Evolutionary conservation across 2,888 invertebrate species (phyloP), one percentile per base, ranked within the genome.

Genomic region (Craniophora ligustri): DNA sequence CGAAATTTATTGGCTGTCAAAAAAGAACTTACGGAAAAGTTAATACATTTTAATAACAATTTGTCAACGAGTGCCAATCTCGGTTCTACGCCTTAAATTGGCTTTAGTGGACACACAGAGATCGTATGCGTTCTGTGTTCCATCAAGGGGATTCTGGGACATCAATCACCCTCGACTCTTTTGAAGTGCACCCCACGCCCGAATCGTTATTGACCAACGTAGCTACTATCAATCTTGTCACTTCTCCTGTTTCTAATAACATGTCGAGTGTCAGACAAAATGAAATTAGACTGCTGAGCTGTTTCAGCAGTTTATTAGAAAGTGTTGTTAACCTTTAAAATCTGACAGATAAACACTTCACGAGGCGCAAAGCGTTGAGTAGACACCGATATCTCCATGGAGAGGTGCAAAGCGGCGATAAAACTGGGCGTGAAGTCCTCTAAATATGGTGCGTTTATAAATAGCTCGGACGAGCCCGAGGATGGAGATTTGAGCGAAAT

Each of bases 391-490:
- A 63, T 65, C 61, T 54, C 36, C 18, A 48, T 34, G 55, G 48
- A 75, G 61, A 65, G 60, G 67, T 63, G 71, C 65, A 54, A 72
- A 63, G 67, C 70, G 38, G 46, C 63, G 65, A 64, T 75, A 72
- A 74, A 75, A 66, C 59, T 55, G 71, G 59, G 68, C 72, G 71
- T 75, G 70, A 72, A 79, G 81, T 59, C 72, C 53, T 86, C 88
- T 87, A 87, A 86, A 90, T 88, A 88, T 86, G 87, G 87, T 69
- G 69, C 72, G 76, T 80, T 85, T 89, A 92, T 90, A 90, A 91
- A 91, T 92, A 92, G 76, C 79, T 76, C 79, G 75, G 86, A 88
- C 88, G 83, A 62, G 72, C 74, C 73, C 79, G 82, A 86, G 87
- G 85, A 87, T 85, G 81, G 79, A 80, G 84, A 84, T 85, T 85